phyloP scores from a whole-genome alignment of 2,797 vertebrate genomes.

The Muscicapa comitata region DNA sequence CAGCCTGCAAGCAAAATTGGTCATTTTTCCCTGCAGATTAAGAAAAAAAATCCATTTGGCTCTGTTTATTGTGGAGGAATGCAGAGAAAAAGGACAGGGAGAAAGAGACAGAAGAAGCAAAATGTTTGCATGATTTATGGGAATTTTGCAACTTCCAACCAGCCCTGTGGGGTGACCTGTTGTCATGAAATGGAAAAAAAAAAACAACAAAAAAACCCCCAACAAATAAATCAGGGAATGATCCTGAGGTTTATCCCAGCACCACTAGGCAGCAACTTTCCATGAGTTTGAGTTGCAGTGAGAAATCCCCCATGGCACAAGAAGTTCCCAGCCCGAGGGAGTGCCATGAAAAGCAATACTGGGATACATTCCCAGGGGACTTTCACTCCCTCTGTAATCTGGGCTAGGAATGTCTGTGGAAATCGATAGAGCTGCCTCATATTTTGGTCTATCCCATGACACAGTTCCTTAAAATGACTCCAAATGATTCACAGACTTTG shows the following conservation, averaged over 20 bases:
- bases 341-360: background rate
- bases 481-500: background rate
- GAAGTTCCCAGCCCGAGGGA: background rate
- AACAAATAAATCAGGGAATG: background rate
- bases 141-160: background rate
- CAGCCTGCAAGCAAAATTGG: background rate
- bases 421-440: background rate
- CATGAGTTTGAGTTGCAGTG: background rate
- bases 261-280: background rate
- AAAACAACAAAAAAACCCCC: too few species aligned
- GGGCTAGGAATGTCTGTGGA: background rate
- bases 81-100: background rate
- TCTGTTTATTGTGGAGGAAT: background rate
- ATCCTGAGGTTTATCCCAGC: background rate
- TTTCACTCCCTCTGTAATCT: background rate
- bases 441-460: background rate
- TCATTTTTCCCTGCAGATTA: conserved; percentile 1
- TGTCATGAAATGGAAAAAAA: background rate
- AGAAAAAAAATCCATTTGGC: background rate
- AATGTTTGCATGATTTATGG: background rate
- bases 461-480: background rate
- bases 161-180: background rate
- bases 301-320: fast-evolving
- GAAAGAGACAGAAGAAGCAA: background rate
- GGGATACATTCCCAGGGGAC: background rate